Evolutionary conservation across 2,113 vertebrate species (phyloP), one percentile per base, ranked within the genome.

Genomic region (Condylura cristata): DNA sequence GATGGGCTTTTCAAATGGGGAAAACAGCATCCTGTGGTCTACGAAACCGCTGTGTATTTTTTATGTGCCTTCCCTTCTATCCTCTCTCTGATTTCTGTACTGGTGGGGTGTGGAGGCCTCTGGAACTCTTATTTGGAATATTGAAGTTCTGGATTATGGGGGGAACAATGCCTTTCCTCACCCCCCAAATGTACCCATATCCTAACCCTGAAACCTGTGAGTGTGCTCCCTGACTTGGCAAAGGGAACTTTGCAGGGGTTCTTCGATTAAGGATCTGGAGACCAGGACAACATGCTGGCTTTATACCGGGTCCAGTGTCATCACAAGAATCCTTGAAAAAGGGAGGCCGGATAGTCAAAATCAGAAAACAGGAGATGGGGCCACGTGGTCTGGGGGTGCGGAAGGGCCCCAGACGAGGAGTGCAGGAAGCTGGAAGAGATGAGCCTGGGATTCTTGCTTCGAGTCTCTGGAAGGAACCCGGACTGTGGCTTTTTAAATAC

Each of bases 11-110:
- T 76, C 68, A 56, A 48, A 68, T 68, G 78, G 58, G 11, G 48
- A 56, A 32, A 28, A 1, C 0, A 1, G 13, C 5, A 11, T 22
- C 24, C 39, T 14, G 1, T 2, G 22, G 72, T 17, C 22, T 34
- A 22, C 85, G 32, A 61, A 48, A 81, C 7, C n/a, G n/a, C n/a
- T 0, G 0, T 12, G 1, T 17, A 7, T 30, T 8, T 48, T 75
- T 39, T 26, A 51, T 37, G 48, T 20, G 41, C 58, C 53, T 26
- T 44, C 26, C 61, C 9, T 26, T 39, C 14, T 44, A 0, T n/a
- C 68, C 68, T n/a, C 24, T 48, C 20, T 13, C 18, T 56, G 4
- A 22, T 18, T 53, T 81, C 28, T 60, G 87, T 70, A 22, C 17
- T 16, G 53, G 53, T 3, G 20, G 53, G 53, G 53, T 48, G 18